Conservation (phyloP, 2,113 vertebrate species). For the Oreochromis spilurus region DNA sequence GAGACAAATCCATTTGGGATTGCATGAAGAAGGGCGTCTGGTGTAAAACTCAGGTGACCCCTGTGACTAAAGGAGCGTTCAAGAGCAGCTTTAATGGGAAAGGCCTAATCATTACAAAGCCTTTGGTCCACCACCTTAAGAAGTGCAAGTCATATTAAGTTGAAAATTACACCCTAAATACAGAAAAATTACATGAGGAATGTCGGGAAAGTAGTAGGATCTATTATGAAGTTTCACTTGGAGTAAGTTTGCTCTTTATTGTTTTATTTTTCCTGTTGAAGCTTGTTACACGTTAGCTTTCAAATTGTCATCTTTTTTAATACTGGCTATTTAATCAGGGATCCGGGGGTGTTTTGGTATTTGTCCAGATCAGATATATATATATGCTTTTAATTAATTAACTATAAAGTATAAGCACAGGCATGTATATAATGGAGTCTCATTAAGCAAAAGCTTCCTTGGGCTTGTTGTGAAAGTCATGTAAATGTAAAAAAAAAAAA, state of each 20-base stretch:
- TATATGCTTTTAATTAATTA: rapidly evolving
- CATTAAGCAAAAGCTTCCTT: rapidly evolving
- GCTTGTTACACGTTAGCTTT: not conserved
- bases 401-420: not conserved
- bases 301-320: not conserved
- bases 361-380: not conserved
- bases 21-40: rapidly evolving
- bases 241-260: not conserved
- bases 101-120: not conserved
- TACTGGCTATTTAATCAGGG: not conserved
- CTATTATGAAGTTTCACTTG: not conserved
- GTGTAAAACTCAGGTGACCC: not conserved
- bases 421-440: rapidly evolving
- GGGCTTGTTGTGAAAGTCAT: not conserved
- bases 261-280: not conserved
- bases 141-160: no score
- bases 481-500: not conserved
- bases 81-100: not conserved
- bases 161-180: not conserved
- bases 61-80: rapidly evolving
- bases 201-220: rapidly evolving
- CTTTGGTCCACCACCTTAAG: rapidly evolving
- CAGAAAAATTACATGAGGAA: not conserved
- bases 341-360: not conserved
- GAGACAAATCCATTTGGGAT: not conserved